Base-by-base conservation (phyloP, 2,113 vertebrate species). In the Rhinopomastus cyanomelas region DNA sequence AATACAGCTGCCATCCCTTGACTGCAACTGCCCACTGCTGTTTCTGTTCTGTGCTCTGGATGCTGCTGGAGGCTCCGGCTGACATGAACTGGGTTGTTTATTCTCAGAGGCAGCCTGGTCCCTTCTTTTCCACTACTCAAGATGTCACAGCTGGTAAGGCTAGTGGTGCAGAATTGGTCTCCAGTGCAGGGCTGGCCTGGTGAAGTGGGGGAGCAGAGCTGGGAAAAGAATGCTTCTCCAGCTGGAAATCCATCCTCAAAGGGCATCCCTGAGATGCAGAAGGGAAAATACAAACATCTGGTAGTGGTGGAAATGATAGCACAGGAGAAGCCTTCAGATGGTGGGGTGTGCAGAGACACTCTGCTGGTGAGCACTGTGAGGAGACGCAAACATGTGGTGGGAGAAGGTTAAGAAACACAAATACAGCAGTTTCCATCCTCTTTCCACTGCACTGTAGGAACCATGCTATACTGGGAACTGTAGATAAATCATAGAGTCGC, bases 161-260 rank as follows among this genome's bases (percentile, higher is more conserved):
- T 22, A 7, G 48, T 4, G 15, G 37, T 16, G 36, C 71, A 82
- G 53, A 76, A 34, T 2, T 46, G 23, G 12, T 23, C 42, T 42
- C n/a, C 53, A 75, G 49, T 4, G 30, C 61, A 52, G 37, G 26
- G 57, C 27, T 84, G 68, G 30, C 30, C 29, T 42, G 69, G 23
- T 1, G 1, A 71, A 65, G 12, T 3, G 2, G 17, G 12, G 39
- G 7, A 65, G 51, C 9, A 1, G 5, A 68, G 46, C 19, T 61
- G 36, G 60, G 55, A 52, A 69, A 15, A 69, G 36, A 55, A 62
- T 64, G 52, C 27, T 61, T 30, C 57, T 19, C 51, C 16, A 53
- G 32, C 16, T 29, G 16, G 46, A 39, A 92, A 76, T 53, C 36
- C 55, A 48, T 32, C 23, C 51, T 80, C 55, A 27, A 3, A 9